Conservation (phyloP, 2,113 vertebrate genomes). For the Carassius gibelio region DNA sequence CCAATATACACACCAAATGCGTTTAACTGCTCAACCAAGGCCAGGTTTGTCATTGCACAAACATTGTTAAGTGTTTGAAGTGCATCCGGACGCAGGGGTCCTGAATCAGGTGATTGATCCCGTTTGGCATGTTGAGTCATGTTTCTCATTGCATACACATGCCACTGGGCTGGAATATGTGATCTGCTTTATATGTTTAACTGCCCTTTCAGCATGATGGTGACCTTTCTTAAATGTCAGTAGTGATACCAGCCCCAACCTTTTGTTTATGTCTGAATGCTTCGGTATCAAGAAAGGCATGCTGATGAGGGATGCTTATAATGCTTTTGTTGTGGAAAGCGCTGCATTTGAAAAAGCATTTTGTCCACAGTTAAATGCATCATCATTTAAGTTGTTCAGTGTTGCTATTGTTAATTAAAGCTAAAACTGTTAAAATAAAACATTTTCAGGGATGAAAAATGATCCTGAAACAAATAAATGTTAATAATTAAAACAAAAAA, state of each 20-base stretch:
- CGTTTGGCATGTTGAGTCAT: constrained; percentile 5
- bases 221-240: constrained; percentile 33
- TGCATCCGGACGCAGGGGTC: constrained; percentile 2
- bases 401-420: neutral
- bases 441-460: neutral
- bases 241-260: neutral
- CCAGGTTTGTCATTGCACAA: constrained; percentile 22
- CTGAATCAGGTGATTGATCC: constrained; percentile 1
- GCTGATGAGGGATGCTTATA: neutral
- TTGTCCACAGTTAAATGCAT: neutral
- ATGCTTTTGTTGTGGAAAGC: neutral
- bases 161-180: neutral
- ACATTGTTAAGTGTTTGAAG: constrained; percentile 24
- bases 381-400: neutral
- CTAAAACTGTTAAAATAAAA: neutral
- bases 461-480: neutral
- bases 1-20: constrained; percentile 32
- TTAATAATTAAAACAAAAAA: neutral
- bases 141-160: neutral
- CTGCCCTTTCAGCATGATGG: constrained; percentile 2
- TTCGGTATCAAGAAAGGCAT: neutral
- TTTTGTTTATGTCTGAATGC: constrained; percentile 9
- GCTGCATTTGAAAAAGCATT: neutral
- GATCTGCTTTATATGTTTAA: neutral
- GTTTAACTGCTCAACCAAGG: constrained; percentile 19